These are phyloP conservation scores for Trachelipus rathkii DNA, from an alignment of 1,140 invertebrate genomes.

Conservation along the genomic window DNA sequence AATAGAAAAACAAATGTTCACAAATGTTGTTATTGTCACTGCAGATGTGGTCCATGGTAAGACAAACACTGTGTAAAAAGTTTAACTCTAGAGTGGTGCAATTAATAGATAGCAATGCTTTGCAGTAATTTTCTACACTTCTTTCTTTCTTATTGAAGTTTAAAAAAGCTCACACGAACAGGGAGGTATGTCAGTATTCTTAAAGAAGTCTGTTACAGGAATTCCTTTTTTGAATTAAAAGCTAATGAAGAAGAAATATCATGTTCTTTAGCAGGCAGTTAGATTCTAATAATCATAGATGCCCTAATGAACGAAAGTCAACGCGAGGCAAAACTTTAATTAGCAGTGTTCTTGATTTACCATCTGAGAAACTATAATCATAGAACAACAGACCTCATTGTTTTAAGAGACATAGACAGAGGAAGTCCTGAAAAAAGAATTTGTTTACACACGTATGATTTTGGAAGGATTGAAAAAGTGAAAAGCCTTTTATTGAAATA, in stretches of 20 bases:
- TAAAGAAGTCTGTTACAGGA: neutral
- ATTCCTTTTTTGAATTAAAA: neutral
- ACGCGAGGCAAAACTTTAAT: neutral
- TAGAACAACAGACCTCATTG: slow-evolving; percentile 6
- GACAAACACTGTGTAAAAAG: neutral
- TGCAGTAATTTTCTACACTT: too few relatives aligned
- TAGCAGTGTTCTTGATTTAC: neutral
- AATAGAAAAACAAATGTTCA: neutral
- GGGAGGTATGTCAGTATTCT: neutral
- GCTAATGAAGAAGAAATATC: neutral
- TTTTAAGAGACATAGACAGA: neutral
- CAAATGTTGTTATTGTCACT: neutral
- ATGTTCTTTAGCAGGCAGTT: neutral
- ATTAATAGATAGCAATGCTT: neutral
- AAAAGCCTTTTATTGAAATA: slow-evolving; percentile 1
- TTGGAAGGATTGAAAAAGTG: neutral
- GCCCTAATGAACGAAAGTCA: neutral
- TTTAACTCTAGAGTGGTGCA: neutral
- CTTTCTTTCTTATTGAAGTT: neutral
- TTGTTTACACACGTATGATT: neutral
- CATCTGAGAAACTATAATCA: neutral
- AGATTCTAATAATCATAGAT: neutral
- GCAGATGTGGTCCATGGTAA: neutral
- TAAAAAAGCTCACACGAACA: neutral
- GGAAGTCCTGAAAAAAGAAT: neutral